Percentiles rank a stretch among this genome's conserved stretches.
Evolutionary conservation across 2,888 invertebrate species (phyloP).

Genomic region (Mythimna ferrago): DNA sequence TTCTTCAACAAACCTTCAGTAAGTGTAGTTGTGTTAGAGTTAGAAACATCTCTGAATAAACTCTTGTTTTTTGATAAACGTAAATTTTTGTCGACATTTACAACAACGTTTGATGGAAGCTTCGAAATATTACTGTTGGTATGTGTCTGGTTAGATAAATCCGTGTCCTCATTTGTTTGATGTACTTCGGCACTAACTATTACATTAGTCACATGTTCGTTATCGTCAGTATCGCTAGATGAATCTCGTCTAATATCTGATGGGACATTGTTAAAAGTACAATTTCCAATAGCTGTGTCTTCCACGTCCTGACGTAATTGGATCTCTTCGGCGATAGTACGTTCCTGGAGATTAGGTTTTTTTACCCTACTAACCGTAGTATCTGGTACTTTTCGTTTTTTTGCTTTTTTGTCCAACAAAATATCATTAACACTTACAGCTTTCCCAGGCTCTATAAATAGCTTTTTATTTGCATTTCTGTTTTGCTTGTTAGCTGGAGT

Average conservation of each 20-base stretch:
- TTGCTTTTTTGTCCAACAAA: not conserved
- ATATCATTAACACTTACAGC: conserved; percentile 2
- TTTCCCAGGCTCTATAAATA: conserved; percentile 9
- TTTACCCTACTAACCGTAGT: not conserved
- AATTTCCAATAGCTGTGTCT: conserved; percentile 1
- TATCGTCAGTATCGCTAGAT: not conserved
- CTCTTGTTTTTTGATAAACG: not conserved
- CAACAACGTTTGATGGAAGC: not conserved
- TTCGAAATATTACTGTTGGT: not conserved
- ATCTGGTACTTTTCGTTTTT: not conserved
- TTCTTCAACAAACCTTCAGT: not conserved
- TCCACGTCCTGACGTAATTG: not conserved
- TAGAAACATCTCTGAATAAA: not conserved
- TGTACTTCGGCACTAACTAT: conserved; percentile 4
- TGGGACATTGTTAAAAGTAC: conserved; percentile 1
- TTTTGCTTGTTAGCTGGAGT: not conserved
- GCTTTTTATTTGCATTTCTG: conserved; percentile 5
- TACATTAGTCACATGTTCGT: not conserved
- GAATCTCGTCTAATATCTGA: not conserved
- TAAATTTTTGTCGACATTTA: conserved; percentile 9
- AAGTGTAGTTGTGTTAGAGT: not conserved
- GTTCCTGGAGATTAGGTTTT: not conserved
- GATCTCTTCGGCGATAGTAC: not conserved
- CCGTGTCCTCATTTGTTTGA: not conserved
- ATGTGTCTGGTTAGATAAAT: not conserved